Conservation (phyloP, 2,888 invertebrate genomes). For the Noctua comes region DNA sequence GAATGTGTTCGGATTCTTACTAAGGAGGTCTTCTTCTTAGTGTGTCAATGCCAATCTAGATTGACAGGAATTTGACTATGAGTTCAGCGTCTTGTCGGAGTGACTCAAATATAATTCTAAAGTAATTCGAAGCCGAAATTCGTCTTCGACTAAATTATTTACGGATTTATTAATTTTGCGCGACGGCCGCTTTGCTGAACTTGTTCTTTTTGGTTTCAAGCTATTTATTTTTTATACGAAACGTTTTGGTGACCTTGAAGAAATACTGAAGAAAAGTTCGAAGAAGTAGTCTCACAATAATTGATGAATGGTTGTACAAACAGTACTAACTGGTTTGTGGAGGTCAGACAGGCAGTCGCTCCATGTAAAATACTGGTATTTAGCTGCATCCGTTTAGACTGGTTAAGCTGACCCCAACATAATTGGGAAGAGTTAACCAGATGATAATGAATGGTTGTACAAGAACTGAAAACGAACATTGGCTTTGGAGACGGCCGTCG, state of each 20-base stretch:
- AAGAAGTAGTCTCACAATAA: background rate
- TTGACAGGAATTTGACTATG: background rate
- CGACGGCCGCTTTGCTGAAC: background rate
- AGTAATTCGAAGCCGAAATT: background rate
- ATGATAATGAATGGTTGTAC: background rate
- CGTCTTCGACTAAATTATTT: background rate
- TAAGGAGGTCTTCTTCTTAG: background rate
- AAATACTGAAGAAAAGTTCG: background rate
- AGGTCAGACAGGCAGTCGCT: too few relatives aligned
- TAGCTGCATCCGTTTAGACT: too few relatives aligned
- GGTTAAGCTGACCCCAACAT: too few relatives aligned
- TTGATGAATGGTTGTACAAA: too few relatives aligned
- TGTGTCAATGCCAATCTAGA: background rate
- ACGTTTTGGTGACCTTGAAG: background rate
- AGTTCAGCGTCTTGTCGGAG: background rate
- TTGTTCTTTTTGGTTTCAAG: background rate
- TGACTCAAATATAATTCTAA: background rate
- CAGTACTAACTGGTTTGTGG: too few relatives aligned
- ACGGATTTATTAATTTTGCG: background rate
- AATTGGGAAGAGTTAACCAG: too few relatives aligned
- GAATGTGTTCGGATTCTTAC: constrained; percentile 14
- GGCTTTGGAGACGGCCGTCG: background rate
- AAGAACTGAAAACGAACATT: constrained; percentile 11
- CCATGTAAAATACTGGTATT: too few relatives aligned
- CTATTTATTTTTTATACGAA: background rate